Base-by-base conservation (phyloP, 2,888 invertebrate species). In the Eulithis prunata region DNA sequence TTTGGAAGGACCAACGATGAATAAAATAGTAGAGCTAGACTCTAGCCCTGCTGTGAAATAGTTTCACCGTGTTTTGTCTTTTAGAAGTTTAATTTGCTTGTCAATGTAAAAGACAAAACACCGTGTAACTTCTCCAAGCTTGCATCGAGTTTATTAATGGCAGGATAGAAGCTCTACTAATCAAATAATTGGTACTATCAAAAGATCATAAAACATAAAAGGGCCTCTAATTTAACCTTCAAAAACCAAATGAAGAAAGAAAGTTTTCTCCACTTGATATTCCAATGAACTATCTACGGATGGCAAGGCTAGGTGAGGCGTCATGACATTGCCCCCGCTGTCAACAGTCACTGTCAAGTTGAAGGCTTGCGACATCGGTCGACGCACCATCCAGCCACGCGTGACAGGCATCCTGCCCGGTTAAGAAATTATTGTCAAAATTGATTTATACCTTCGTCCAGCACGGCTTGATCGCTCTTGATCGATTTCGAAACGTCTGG, bases 271-370 rank as follows among this genome's bases (percentile, higher is more conserved):
- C 55, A 52, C 64, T 56, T 62, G 62, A 60, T 58, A 68, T 57
- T 69, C 56, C 66, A 59, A 58, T 58, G 58, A 62, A 69, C 71
- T 66, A 54, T 54, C 38, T 66, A 68, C 57, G 65, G 66, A 58
- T 62, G 71, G 60, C 67, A 73, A 71, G 71, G 64, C 56, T 8
- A 8, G 41, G 41, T 11, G 41, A 5, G 41, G 64, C 61, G 57
- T 57, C 59, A 62, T 71, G 69, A 72, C 71, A 71, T 71, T 73
- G 73, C 73, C 69, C 71, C 66, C 66, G 65, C 62, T 68, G 71
- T 71, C 71, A 67, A 63, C 66, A 59, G 66, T 66, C 66, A 71
- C 66, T 69, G 63, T 69, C 69, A 69, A 74, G 72, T 74, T 74
- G 71, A 74, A 72, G 73, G 72, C 68, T 68, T 68, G 57, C 68